A percentile compares a stretch with the other conserved stretches of the same genome.
phyloP scores from a whole-genome alignment of 1,140 invertebrate species.

The Lanistes nyassanus region DNA sequence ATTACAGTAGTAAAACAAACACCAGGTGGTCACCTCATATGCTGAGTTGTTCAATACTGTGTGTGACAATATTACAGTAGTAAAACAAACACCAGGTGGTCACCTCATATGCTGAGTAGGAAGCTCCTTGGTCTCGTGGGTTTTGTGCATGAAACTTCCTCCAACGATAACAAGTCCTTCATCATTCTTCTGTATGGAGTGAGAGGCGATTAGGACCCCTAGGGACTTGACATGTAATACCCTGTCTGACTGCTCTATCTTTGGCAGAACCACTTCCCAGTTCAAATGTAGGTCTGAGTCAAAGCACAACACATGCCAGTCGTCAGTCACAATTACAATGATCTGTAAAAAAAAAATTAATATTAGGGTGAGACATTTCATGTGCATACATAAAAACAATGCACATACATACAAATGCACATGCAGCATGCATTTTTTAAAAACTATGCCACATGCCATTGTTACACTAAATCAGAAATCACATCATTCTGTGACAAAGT shows the following conservation, averaged over 20 bases:
- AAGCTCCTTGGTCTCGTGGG: constrained; percentile 34
- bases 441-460: too few species aligned
- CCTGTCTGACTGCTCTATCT: constrained; percentile 32
- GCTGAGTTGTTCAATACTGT: too few species aligned
- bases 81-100: too few species aligned
- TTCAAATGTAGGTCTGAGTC: constrained; percentile 46
- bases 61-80: too few species aligned
- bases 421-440: too few species aligned
- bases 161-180: constrained; percentile 54
- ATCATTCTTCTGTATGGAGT: constrained; percentile 52
- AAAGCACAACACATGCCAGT: constrained; percentile 60
- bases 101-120: constrained; percentile 22
- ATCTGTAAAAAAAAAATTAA: constrained; percentile 39
- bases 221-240: constrained; percentile 50
- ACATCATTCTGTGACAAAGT: too few species aligned
- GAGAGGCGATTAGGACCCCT: constrained; percentile 46
- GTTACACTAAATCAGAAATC: too few species aligned
- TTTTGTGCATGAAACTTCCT: constrained; percentile 52
- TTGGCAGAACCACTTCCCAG: constrained; percentile 43
- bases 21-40: too few species aligned
- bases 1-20: too few species aligned
- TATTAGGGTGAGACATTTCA: background rate
- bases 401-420: too few species aligned
- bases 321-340: constrained; percentile 52
- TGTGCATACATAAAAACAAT: too few species aligned